Conservation (phyloP, 2,113 vertebrate species). For the Gyps fulvus region DNA sequence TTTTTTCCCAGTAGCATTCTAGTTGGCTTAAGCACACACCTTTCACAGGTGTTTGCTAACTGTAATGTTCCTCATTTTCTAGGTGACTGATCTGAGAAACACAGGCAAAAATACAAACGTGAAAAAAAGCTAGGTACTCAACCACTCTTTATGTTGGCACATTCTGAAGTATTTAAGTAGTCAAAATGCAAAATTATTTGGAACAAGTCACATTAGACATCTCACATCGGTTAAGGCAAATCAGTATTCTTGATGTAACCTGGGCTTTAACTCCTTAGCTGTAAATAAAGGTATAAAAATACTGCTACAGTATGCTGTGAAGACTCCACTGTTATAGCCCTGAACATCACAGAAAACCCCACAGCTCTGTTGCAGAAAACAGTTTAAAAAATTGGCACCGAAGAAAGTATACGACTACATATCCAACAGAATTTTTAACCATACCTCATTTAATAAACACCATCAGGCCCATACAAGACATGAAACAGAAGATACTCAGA, state of each 20-base stretch:
- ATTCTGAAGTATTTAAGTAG: neutral
- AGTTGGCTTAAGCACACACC: neutral
- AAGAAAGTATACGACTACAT: neutral
- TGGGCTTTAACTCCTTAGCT: neutral
- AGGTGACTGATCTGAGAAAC: neutral
- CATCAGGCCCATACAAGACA: neutral
- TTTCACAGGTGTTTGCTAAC: neutral
- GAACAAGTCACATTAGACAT: neutral
- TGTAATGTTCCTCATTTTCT: neutral
- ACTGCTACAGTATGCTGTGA: neutral
- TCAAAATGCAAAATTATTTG: neutral
- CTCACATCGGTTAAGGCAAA: neutral
- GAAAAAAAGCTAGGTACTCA: neutral
- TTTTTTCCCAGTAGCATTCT: neutral
- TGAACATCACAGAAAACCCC: neutral
- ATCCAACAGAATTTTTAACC: neutral
- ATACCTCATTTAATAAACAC: neutral
- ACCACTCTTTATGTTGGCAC: neutral
- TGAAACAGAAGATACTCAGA: neutral
- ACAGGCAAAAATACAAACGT: neutral
- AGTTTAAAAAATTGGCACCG: neutral
- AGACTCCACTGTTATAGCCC: neutral
- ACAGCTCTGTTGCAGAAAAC: neutral
- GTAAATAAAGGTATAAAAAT: neutral
- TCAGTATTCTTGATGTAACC: neutral